Evolutionary conservation across 2,888 invertebrate species (phyloP).

Genomic region (Yponomeuta malinellus): DNA sequence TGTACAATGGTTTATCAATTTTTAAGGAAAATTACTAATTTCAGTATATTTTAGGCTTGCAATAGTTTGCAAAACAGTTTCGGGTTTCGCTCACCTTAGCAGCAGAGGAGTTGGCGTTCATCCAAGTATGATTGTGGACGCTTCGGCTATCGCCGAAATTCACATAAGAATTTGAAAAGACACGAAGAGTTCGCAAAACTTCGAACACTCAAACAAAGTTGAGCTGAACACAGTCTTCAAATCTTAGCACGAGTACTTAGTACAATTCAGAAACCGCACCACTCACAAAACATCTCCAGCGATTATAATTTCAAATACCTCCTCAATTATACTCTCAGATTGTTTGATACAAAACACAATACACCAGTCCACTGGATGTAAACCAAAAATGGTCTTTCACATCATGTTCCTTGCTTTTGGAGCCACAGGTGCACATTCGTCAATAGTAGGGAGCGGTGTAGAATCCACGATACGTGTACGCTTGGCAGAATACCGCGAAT

Average conservation of each 20-base stretch:
- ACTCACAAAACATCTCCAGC: constrained; percentile 37
- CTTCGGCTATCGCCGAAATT: constrained; percentile 65
- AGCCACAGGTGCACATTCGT: constrained; percentile 61
- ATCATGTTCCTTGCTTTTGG: constrained; percentile 58
- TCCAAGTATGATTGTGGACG: constrained; percentile 63
- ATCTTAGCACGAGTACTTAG: constrained; percentile 41
- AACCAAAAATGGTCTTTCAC: constrained; percentile 62
- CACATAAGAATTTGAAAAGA: constrained; percentile 27
- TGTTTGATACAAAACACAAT: constrained; percentile 39
- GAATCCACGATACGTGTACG: constrained; percentile 62
- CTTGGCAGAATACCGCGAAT: constrained; percentile 62
- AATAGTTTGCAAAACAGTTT: constrained; percentile 27
- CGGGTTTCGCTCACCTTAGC: constrained; percentile 61
- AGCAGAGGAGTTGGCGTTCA: constrained; percentile 69
- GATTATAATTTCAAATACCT: constrained; percentile 37
- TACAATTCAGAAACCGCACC: constrained; percentile 5
- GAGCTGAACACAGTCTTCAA: constrained; percentile 41
- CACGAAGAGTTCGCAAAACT: constrained; percentile 36
- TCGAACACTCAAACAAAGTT: constrained; percentile 34
- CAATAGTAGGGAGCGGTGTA: constrained; percentile 38
- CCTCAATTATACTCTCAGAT: constrained; percentile 20
- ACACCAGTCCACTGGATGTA: constrained; percentile 23
- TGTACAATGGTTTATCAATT: neutral
- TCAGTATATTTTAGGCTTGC: constrained; percentile 1
- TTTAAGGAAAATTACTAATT: constrained; percentile 9